Base-by-base conservation (phyloP, 2,113 vertebrate genomes). In the Marmota flaviventris region DNA sequence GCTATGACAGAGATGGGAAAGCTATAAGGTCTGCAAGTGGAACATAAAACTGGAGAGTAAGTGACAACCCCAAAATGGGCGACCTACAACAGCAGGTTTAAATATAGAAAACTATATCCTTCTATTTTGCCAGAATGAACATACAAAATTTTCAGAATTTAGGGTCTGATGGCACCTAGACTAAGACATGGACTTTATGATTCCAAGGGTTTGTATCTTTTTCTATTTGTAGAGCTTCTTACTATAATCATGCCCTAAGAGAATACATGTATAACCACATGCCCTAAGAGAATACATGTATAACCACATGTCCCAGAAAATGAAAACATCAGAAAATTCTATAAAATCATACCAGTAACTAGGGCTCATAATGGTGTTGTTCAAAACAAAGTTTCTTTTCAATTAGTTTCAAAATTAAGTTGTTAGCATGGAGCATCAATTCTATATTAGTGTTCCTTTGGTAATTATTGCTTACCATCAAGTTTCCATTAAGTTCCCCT, bases 321-420 rank as follows among this genome's bases (percentile, higher is more conserved):
- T 53, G 11, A 87, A 91, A 81, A 48, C 12, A 83, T 90, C 24
- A 78, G 29, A 97, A 90, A 70, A 65, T 34, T 94, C 48, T 95
- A 92, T 34, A 94, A 95, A 91, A 32, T 37, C 32, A 61, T 93
- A 81, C 72, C 32, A 95, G 89, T 81, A 79, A 91, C 10, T 29
- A 82, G 91, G 51, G 18, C 32, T 85, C n/a, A 76, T 48, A n/a
- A 6, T 89, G 18, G 3, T 95, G 27, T 91, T 89, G 75, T 86
- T 96, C 82, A 94, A 85, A 95, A 14, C 65, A 94, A 85, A 39
- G 34, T 96, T 96, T 89, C 18, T 48, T 96, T 96, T 91, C 85
- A 96, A 84, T 95, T 95, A 94, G 61, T 75, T 94, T 95, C 89
- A 25, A 63, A 97, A 95, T 97, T 95, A 93, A 94, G 93, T 96